Conservation (phyloP, 2,113 vertebrate genomes). For the Egretta garzetta region DNA sequence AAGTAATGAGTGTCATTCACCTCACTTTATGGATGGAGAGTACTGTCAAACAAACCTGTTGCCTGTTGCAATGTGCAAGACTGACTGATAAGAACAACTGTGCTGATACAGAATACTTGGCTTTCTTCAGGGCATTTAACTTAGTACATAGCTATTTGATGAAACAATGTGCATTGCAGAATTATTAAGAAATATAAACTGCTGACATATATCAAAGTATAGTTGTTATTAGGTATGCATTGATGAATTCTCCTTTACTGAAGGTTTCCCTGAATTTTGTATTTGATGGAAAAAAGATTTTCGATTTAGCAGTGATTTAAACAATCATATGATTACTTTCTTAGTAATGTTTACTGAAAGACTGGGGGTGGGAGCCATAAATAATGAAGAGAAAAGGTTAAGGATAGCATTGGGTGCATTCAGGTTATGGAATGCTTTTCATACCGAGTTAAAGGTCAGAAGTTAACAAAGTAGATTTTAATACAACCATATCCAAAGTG, state of each 20-base stretch:
- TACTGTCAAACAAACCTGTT: not conserved
- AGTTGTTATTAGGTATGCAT: not conserved
- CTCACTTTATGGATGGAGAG: not conserved
- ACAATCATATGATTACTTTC: not conserved
- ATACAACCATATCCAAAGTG: fast-evolving
- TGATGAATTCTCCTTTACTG: not conserved
- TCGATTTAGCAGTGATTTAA: not conserved
- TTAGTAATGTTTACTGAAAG: not conserved
- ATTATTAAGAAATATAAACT: not conserved
- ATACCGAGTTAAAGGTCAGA: not conserved
- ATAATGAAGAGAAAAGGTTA: not conserved
- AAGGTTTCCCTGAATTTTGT: not conserved
- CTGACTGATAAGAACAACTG: not conserved
- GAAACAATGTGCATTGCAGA: not conserved
- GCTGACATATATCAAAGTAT: not conserved
- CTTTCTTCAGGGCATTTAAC: not conserved
- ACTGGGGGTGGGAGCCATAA: not conserved
- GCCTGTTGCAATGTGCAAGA: not conserved
- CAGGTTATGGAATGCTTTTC: not conserved
- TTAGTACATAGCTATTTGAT: not conserved
- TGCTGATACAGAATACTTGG: not conserved
- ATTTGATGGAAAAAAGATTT: not conserved
- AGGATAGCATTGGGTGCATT: not conserved
- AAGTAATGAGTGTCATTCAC: not conserved
- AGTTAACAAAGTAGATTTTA: not conserved